A percentile compares a stretch with the other conserved stretches of the same genome.
Evolutionary conservation across 2,888 invertebrate species (phyloP).

Genomic region (Barypeithes pellucidus): DNA sequence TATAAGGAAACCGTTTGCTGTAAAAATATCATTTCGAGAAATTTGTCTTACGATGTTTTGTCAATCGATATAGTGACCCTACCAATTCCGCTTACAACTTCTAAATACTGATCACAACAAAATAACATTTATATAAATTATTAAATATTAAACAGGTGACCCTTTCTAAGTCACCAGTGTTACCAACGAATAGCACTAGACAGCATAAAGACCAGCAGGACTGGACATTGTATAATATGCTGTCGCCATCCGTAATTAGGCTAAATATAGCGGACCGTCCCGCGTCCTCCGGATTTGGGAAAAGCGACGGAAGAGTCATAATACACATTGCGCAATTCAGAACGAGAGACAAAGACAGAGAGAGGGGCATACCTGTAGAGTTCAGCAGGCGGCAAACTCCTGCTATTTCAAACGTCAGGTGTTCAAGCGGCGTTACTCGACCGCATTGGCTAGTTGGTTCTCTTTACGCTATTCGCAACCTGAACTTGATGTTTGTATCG

Average conservation of each 20-base stretch:
- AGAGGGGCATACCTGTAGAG: constrained; percentile 62
- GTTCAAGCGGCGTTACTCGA: constrained; percentile 38
- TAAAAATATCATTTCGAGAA: no score
- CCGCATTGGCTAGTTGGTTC: constrained; percentile 40
- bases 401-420: constrained; percentile 50
- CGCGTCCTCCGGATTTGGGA: constrained; percentile 27
- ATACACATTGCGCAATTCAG: constrained; percentile 44
- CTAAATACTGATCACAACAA: no score
- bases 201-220: constrained; percentile 8
- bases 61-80: no score
- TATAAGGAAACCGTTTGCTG: no score
- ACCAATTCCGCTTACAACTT: no score
- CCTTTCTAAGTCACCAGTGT: neutral
- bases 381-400: constrained; percentile 55
- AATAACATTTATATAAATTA: no score
- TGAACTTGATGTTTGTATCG: constrained; percentile 37
- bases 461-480: constrained; percentile 46
- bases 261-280: constrained; percentile 36
- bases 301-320: constrained; percentile 39
- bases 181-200: neutral
- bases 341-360: constrained; percentile 23
- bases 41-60: no score
- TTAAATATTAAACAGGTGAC: neutral
- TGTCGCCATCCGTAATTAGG: constrained; percentile 34
- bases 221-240: constrained; percentile 17